Percentiles rank a stretch among this genome's conserved stretches.
Conservation (phyloP, 2,797 vertebrate species). For the Centroberyx gerrardi region DNA sequence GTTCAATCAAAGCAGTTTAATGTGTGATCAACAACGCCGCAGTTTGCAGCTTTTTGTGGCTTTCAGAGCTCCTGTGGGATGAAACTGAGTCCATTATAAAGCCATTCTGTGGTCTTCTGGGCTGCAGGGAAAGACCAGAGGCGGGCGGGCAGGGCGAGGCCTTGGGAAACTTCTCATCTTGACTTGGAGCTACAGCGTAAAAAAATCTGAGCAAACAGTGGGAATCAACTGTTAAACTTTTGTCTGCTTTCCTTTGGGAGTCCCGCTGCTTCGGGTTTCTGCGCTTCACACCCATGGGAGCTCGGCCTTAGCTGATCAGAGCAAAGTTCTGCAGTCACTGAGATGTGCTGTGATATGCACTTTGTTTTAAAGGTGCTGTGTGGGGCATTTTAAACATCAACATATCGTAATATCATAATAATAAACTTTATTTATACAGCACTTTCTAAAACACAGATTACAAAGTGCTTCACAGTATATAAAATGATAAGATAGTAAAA, state of each 20-base stretch:
- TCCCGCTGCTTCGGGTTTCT: conserved; percentile 19
- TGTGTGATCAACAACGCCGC: too few relatives aligned
- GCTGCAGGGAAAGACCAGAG: conserved; percentile 15
- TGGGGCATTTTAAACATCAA: too few relatives aligned
- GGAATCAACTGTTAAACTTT: conserved; percentile 84
- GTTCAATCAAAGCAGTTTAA: neutral
- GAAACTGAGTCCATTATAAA: neutral
- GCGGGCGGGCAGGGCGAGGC: conserved; percentile 43
- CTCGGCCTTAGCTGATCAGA: too few relatives aligned
- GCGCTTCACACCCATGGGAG: conserved; percentile 1
- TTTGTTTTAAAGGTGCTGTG: neutral
- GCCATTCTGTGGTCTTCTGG: neutral
- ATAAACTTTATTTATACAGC: too few relatives aligned
- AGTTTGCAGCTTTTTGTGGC: neutral
- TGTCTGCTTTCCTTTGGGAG: conserved; percentile 60
- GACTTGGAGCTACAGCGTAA: conserved; percentile 83
- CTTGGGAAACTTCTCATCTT: conserved; percentile 94
- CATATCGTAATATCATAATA: too few relatives aligned
- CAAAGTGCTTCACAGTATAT: too few relatives aligned
- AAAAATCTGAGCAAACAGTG: conserved; percentile 88
- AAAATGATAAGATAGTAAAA: too few relatives aligned
- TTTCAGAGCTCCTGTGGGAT: conserved; percentile 17
- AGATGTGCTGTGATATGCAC: neutral
- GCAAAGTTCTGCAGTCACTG: too few relatives aligned
- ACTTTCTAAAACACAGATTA: too few relatives aligned